These are phyloP conservation scores for Sesamia inferens DNA, from an alignment of 2,888 invertebrate species.

Conservation along the genomic window DNA sequence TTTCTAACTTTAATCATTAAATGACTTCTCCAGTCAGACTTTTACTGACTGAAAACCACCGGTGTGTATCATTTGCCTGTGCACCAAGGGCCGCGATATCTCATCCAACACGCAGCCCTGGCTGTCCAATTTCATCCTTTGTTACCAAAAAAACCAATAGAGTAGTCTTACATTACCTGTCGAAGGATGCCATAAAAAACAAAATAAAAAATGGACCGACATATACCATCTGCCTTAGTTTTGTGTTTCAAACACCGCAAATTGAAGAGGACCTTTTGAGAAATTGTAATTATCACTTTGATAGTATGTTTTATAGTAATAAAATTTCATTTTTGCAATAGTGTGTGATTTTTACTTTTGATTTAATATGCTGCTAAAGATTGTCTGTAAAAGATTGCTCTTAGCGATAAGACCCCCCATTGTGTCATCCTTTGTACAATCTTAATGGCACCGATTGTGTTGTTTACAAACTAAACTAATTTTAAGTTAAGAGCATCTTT, in stretches of 20 bases:
- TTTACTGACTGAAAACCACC: no score
- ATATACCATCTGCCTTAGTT: conserved; percentile 66
- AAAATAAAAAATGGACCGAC: conserved; percentile 59
- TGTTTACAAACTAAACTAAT: no score
- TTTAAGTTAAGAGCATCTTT: no score
- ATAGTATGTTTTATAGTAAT: conserved; percentile 28
- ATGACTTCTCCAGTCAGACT: no score
- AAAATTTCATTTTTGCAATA: conserved; percentile 8
- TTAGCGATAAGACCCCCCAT: no score
- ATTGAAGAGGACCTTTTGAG: conserved; percentile 73
- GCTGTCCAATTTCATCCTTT: neutral
- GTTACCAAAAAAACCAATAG: conserved; percentile 14
- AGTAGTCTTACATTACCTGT: conserved; percentile 73
- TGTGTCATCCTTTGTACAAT: no score
- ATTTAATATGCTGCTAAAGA: neutral
- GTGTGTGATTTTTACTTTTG: neutral
- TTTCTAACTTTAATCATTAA: no score
- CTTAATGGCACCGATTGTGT: no score
- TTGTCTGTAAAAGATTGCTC: no score
- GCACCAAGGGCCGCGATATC: no score
- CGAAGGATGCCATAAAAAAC: conserved; percentile 71
- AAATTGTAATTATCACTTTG: conserved; percentile 59
- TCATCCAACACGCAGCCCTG: no score
- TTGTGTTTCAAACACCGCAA: conserved; percentile 74
- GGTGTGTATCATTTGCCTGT: no score